Evolutionary conservation across 2,888 invertebrate genomes (phyloP).

Genomic region (Ramazzottius varieornatus): DNA sequence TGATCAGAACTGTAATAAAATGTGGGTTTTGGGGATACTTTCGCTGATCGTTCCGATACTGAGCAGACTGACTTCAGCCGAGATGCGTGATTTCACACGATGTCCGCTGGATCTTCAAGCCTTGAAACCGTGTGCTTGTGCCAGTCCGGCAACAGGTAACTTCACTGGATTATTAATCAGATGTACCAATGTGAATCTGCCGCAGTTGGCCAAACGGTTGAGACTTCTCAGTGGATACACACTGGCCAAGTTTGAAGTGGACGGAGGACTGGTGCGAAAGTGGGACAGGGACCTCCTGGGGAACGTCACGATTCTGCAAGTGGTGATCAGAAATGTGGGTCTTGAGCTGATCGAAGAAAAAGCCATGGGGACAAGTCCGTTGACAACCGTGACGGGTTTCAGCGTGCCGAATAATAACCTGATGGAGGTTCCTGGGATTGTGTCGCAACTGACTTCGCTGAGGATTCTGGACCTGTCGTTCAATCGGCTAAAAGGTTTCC

Average conservation of each 20-base stretch:
- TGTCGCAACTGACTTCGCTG: background rate
- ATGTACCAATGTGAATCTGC: background rate
- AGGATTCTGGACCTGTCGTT: background rate
- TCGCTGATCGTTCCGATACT: too few species aligned
- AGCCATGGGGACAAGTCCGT: background rate
- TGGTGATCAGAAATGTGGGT: background rate
- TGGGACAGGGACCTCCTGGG: background rate
- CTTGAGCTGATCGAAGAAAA: background rate
- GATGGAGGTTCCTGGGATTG: background rate
- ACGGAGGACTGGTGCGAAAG: background rate
- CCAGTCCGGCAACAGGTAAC: background rate
- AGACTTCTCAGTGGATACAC: background rate
- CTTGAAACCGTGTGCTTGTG: too few species aligned
- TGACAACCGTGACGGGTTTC: background rate
- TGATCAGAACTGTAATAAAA: too few species aligned
- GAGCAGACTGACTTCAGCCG: too few species aligned
- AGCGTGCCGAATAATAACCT: background rate
- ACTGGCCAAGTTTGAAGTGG: background rate
- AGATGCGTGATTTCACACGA: background rate
- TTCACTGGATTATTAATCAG: background rate
- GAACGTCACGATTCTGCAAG: background rate
- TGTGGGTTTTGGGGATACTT: too few species aligned
- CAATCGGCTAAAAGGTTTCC: background rate
- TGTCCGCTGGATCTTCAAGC: background rate
- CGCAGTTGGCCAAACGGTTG: background rate